Evolutionary conservation across 2,888 invertebrate species (phyloP).

Genomic region (Liodrosophila aerea): DNA sequence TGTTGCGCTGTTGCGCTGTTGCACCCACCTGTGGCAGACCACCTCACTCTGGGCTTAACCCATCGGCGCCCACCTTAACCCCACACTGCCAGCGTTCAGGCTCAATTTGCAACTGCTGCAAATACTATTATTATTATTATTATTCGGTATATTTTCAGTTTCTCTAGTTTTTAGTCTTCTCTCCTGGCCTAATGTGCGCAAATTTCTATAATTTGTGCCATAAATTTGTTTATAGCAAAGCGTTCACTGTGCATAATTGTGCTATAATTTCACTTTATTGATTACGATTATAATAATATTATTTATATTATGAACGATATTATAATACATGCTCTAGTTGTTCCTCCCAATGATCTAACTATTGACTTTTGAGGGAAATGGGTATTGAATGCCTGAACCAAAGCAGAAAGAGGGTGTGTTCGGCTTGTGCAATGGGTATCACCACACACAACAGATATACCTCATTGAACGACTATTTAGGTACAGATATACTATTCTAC

Average conservation of each 20-base stretch:
- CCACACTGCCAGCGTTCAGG: constrained; percentile 21
- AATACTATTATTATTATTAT: constrained; percentile 39
- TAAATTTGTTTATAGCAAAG: constrained; percentile 27
- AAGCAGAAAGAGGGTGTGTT: too few relatives aligned
- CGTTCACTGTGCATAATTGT: constrained; percentile 30
- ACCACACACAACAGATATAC: too few relatives aligned
- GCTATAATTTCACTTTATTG: constrained; percentile 51
- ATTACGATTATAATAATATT: constrained; percentile 4
- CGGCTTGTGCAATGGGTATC: too few relatives aligned
- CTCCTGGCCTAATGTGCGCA: constrained; percentile 53
- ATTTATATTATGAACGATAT: too few relatives aligned
- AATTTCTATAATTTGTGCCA: constrained; percentile 68
- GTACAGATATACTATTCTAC: too few relatives aligned
- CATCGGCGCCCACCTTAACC: background rate
- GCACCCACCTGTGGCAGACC: constrained; percentile 27
- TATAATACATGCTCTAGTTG: too few relatives aligned
- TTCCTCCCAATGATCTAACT: too few relatives aligned
- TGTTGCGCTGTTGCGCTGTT: constrained; percentile 45
- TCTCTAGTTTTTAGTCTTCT: background rate
- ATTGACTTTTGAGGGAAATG: too few relatives aligned
- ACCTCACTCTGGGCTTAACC: background rate
- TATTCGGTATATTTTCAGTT: background rate
- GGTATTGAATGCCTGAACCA: too few relatives aligned
- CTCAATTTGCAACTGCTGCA: constrained; percentile 40
- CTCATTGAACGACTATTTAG: too few relatives aligned